phyloP scores from a whole-genome alignment of 2,113 vertebrate species.

The Mola mola region DNA sequence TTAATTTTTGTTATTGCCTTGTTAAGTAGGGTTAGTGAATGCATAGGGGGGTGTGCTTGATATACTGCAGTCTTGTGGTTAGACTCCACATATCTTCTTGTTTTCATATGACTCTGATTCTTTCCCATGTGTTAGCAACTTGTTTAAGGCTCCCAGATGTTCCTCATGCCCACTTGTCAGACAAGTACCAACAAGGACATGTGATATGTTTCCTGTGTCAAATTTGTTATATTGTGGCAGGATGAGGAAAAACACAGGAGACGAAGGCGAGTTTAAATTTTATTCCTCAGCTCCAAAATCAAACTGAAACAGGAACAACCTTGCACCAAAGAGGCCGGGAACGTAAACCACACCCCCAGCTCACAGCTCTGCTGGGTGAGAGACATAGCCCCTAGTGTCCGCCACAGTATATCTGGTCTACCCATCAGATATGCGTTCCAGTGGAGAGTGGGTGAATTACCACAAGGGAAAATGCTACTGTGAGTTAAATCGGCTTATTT shows the following conservation, averaged over 20 bases:
- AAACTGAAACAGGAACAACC: too few relatives aligned
- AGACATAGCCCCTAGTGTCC: too few relatives aligned
- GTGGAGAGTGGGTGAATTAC: background rate
- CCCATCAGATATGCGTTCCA: constrained; percentile 29
- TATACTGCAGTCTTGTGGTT: too few relatives aligned
- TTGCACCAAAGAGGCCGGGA: too few relatives aligned
- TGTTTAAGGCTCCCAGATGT: constrained; percentile 37
- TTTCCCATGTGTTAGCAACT: constrained; percentile 1
- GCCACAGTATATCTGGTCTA: constrained; percentile 25
- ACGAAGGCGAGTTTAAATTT: too few relatives aligned
- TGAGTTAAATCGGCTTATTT: constrained; percentile 25
- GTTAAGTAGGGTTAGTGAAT: background rate
- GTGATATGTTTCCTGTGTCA: constrained; percentile 42
- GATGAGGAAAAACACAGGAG: too few relatives aligned
- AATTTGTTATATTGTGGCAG: constrained; percentile 44
- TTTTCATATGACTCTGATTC: background rate
- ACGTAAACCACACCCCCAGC: too few relatives aligned
- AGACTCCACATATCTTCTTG: background rate
- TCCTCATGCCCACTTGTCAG: constrained; percentile 11
- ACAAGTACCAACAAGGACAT: background rate
- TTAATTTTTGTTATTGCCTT: background rate
- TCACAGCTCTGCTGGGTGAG: too few relatives aligned
- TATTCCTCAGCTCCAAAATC: too few relatives aligned
- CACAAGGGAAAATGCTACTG: constrained; percentile 11
- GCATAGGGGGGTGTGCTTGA: too few relatives aligned